Evolutionary conservation across 1,140 invertebrate species (phyloP).

Genomic region (Leptinotarsa undecemlineata): DNA sequence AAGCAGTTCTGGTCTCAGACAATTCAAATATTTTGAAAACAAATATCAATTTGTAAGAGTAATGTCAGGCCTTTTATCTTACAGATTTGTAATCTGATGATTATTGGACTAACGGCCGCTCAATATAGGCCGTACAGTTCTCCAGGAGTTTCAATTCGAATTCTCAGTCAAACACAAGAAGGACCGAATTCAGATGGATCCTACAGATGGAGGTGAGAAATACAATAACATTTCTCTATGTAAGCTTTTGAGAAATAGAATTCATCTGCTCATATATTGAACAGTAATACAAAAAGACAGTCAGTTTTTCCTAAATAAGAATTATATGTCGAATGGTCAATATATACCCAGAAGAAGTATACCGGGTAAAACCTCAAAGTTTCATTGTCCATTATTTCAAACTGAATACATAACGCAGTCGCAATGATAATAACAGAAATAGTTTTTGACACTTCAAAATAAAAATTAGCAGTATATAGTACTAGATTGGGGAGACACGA

Average conservation of each 20-base stretch:
- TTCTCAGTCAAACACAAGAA: conserved; percentile 31
- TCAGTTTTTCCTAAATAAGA: neutral
- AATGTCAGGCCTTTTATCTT: neutral
- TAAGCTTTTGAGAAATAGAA: neutral
- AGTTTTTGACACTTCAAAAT: too few relatives aligned
- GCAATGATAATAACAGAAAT: too few relatives aligned
- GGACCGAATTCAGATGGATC: conserved; percentile 32
- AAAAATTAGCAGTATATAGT: too few relatives aligned
- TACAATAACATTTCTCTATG: too few relatives aligned
- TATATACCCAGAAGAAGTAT: too few relatives aligned
- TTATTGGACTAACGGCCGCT: neutral
- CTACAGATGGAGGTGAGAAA: conserved; percentile 32
- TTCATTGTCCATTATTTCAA: too few relatives aligned
- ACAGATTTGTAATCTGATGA: neutral
- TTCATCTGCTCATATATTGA: neutral
- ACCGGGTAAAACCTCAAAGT: too few relatives aligned
- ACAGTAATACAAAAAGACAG: neutral
- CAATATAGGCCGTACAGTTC: neutral
- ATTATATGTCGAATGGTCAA: too few relatives aligned
- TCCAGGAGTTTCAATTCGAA: conserved; percentile 1
- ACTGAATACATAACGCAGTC: too few relatives aligned
- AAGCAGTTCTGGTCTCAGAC: too few relatives aligned
- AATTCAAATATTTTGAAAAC: too few relatives aligned
- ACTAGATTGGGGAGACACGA: too few relatives aligned
- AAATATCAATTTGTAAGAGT: neutral